phyloP scores from a whole-genome alignment of 2,888 invertebrate species.

The Gari tellinella region DNA sequence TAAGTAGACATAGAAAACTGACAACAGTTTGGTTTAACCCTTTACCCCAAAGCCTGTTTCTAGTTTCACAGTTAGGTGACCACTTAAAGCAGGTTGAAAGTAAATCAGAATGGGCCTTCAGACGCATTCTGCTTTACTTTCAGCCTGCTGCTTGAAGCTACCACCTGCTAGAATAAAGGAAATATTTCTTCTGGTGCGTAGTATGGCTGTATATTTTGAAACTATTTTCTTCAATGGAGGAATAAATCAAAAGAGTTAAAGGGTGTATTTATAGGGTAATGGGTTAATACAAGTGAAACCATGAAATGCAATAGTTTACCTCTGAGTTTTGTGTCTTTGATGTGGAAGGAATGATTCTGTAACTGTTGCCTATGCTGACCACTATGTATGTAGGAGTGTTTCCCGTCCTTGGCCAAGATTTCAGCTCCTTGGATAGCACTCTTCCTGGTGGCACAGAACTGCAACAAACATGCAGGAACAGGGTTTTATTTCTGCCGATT shows the following conservation, averaged over 20 bases:
- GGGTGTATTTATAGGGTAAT: no score
- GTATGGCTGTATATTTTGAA: no score
- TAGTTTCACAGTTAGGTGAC: no score
- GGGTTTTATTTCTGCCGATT: no score
- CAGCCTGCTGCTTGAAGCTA: no score
- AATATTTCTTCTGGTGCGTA: no score
- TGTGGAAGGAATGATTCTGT: slow-evolving; percentile 80
- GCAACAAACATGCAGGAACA: slow-evolving; percentile 6
- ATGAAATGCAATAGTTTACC: slow-evolving; percentile 74
- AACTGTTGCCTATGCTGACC: slow-evolving; percentile 87
- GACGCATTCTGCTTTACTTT: no score
- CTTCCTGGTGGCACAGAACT: slow-evolving; percentile 92
- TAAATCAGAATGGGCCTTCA: no score
- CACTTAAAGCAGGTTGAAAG: no score
- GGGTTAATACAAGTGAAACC: no score
- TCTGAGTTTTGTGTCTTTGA: slow-evolving; percentile 86
- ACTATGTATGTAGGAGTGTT: slow-evolving; percentile 85
- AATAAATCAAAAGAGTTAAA: neutral
- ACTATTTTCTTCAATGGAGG: neutral
- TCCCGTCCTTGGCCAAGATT: slow-evolving; percentile 87
- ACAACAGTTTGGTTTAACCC: neutral
- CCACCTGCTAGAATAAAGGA: no score
- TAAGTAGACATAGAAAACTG: neutral
- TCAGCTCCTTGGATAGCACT: slow-evolving; percentile 89
- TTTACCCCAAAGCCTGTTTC: no score